phyloP scores from a whole-genome alignment of 2,113 vertebrate species.

The Rhodinocichla rosea region DNA sequence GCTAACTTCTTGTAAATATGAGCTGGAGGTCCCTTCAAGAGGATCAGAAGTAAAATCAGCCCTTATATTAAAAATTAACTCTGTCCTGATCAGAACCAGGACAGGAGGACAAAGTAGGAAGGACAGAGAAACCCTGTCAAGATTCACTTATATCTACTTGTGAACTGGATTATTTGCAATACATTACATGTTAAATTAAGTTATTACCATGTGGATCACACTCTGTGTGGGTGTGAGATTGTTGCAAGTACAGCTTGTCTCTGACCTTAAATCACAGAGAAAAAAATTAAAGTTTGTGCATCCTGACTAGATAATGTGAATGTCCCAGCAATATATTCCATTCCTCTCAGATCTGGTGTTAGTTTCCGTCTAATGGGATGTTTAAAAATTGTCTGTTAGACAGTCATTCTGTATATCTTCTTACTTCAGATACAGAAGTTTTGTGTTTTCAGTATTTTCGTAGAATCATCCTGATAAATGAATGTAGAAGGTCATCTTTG shows the following conservation, averaged over 20 bases:
- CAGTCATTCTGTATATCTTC: neutral
- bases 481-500: neutral
- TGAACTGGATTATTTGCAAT: neutral
- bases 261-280: neutral
- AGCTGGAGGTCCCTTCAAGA: neutral
- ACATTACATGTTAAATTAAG: neutral
- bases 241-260: neutral
- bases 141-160: neutral
- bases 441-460: neutral
- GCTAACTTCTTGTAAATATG: neutral
- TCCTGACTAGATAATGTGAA: neutral
- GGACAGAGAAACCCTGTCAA: neutral
- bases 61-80: neutral
- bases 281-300: neutral
- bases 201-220: slow-evolving; percentile 17
- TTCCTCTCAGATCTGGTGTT: neutral
- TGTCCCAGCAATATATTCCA: neutral
- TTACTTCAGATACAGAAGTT: neutral
- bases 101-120: neutral
- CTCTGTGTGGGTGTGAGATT: neutral
- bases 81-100: neutral
- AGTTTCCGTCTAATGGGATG: neutral
- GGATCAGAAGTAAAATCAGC: neutral
- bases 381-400: neutral
- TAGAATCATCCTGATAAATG: neutral